A percentile compares a stretch with the other conserved stretches of the same genome.
phyloP scores from a whole-genome alignment of 2,888 invertebrate genomes.

The Apamea crenata region DNA sequence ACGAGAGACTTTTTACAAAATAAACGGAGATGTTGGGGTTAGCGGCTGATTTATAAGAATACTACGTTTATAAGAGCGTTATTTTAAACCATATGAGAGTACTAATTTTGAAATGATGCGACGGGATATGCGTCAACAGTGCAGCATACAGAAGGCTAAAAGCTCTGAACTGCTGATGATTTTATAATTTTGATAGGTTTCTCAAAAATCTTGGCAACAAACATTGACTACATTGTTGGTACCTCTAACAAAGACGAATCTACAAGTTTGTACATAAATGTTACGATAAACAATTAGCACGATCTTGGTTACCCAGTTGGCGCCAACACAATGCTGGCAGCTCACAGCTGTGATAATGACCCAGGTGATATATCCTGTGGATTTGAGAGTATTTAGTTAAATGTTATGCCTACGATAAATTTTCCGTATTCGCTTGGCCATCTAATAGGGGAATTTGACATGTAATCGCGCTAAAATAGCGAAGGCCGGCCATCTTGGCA shows the following conservation, averaged over 20 bases:
- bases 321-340: slow-evolving; percentile 26
- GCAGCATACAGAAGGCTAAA: background rate
- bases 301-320: slow-evolving; percentile 28
- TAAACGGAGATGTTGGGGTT: slow-evolving; percentile 84
- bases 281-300: slow-evolving; percentile 19
- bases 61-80: slow-evolving; percentile 46
- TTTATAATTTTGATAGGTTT: background rate
- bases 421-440: slow-evolving; percentile 74
- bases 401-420: slow-evolving; percentile 57
- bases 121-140: background rate
- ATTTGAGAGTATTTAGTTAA: slow-evolving; percentile 44
- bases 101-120: slow-evolving; percentile 13
- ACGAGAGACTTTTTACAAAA: slow-evolving; percentile 88
- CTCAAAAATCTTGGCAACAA: slow-evolving; percentile 17
- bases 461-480: slow-evolving; percentile 84
- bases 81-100: slow-evolving; percentile 37
- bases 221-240: slow-evolving; percentile 19
- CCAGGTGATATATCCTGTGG: slow-evolving; percentile 18
- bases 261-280: slow-evolving; percentile 22
- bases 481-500: slow-evolving; percentile 90
- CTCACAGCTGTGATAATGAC: slow-evolving; percentile 33
- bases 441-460: slow-evolving; percentile 80
- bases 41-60: slow-evolving; percentile 81
- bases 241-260: slow-evolving; percentile 1
- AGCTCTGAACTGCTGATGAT: background rate